phyloP scores from a whole-genome alignment of 2,888 invertebrate species.

The Pollenia griseotomentosa region DNA sequence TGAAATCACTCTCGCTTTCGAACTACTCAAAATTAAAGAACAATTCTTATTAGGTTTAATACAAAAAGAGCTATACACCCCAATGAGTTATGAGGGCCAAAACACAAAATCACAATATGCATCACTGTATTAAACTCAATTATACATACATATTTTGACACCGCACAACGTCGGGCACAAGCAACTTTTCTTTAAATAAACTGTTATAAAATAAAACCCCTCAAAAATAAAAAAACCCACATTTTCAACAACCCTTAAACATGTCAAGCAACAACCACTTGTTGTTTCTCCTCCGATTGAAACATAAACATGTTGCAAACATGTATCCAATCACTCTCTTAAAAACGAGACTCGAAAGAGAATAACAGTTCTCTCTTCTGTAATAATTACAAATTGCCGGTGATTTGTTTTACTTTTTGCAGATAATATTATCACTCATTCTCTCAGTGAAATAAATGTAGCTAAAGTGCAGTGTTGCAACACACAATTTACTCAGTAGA shows the following conservation, averaged over 20 bases:
- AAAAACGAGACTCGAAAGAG: slow-evolving; percentile 53
- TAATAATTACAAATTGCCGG: slow-evolving; percentile 21
- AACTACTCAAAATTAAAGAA: too few species aligned
- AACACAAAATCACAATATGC: too few species aligned
- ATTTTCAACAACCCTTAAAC: slow-evolving; percentile 17
- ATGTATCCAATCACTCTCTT: slow-evolving; percentile 41
- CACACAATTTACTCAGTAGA: slow-evolving; percentile 69
- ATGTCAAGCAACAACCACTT: slow-evolving; percentile 53
- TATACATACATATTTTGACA: too few species aligned
- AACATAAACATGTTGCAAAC: slow-evolving; percentile 20
- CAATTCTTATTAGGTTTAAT: too few species aligned
- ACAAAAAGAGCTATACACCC: too few species aligned
- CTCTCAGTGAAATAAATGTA: slow-evolving; percentile 44
- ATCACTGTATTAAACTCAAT: too few species aligned
- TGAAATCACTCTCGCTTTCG: too few species aligned
- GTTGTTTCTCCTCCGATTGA: slow-evolving; percentile 1
- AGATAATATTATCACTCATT: slow-evolving; percentile 56
- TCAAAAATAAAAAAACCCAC: background rate
- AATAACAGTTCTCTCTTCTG: slow-evolving; percentile 39
- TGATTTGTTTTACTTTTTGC: slow-evolving; percentile 12
- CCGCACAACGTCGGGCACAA: too few species aligned
- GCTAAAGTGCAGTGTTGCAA: slow-evolving; percentile 66
- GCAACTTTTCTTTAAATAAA: background rate
- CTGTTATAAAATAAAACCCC: slow-evolving; percentile 36
- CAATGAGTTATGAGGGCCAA: too few species aligned